Evolutionary conservation across 1,140 invertebrate genomes (phyloP).

Genomic region (Cydia splendana): DNA sequence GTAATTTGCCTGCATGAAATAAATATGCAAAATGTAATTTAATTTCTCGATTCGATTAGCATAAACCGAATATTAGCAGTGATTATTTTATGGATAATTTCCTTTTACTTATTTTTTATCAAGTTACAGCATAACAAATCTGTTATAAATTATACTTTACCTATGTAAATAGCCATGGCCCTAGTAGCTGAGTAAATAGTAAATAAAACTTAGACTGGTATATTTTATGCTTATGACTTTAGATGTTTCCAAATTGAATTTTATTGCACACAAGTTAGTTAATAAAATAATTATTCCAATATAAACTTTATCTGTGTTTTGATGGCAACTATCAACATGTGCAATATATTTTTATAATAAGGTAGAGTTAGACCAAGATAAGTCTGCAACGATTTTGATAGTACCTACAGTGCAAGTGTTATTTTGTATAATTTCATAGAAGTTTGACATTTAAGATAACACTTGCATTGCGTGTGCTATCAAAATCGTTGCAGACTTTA

Average conservation of each 20-base stretch:
- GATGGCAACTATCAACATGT: background rate
- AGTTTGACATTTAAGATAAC: too few relatives aligned
- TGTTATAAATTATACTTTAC: background rate
- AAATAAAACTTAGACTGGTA: background rate
- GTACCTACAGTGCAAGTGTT: too few relatives aligned
- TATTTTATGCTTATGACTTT: constrained; percentile 2
- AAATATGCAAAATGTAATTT: too few relatives aligned
- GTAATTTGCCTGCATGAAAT: too few relatives aligned
- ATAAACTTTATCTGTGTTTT: background rate
- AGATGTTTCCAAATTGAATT: background rate
- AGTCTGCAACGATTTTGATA: too few relatives aligned
- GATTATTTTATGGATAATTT: too few relatives aligned
- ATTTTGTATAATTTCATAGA: too few relatives aligned
- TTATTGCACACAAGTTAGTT: background rate
- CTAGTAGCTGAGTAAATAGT: background rate
- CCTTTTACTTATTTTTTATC: background rate
- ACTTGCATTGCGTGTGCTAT: too few relatives aligned
- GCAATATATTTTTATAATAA: background rate
- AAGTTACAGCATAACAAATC: background rate
- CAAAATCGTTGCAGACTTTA: too few relatives aligned
- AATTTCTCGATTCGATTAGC: too few relatives aligned
- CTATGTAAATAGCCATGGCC: background rate
- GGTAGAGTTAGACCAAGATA: too few relatives aligned
- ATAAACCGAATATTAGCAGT: too few relatives aligned
- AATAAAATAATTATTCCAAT: background rate